Evolutionary conservation across 2,113 vertebrate genomes (phyloP).

Genomic region (Bettongia penicillata): DNA sequence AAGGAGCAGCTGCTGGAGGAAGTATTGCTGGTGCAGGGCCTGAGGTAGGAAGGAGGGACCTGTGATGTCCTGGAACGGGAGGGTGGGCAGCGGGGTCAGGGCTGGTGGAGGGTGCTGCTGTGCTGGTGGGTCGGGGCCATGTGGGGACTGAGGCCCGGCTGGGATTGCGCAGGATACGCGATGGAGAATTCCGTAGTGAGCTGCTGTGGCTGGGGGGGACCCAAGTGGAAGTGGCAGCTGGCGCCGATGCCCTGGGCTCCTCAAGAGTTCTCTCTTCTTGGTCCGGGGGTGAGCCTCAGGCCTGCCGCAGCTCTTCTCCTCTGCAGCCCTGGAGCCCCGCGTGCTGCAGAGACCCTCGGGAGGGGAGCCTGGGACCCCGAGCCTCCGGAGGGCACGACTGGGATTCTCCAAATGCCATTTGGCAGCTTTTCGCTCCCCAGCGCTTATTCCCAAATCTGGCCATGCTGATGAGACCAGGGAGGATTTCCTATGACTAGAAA

Average conservation of each 20-base stretch:
- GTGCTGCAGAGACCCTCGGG: too few relatives aligned
- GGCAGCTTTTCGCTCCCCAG: too few relatives aligned
- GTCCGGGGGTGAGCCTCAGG: too few relatives aligned
- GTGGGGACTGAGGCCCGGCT: slow-evolving; percentile 93
- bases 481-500: slow-evolving; percentile 70
- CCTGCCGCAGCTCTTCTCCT: too few relatives aligned
- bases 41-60: slow-evolving; percentile 99
- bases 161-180: slow-evolving; percentile 92
- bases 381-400: too few relatives aligned
- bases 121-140: slow-evolving; percentile 95
- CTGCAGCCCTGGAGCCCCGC: too few relatives aligned
- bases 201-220: slow-evolving; percentile 91
- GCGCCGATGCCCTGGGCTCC: too few relatives aligned
- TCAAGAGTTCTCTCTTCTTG: too few relatives aligned
- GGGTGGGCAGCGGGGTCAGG: slow-evolving; percentile 92
- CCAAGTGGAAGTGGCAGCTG: slow-evolving; percentile 98
- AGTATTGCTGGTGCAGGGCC: slow-evolving; percentile 99
- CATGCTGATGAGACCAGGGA: background rate
- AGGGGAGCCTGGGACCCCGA: too few relatives aligned
- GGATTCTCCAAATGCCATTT: slow-evolving; percentile 38
- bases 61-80: slow-evolving; percentile 96
- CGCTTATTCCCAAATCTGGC: slow-evolving; percentile 56
- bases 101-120: slow-evolving; percentile 90
- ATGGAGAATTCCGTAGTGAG: slow-evolving; percentile 91
- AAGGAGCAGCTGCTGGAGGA: slow-evolving; percentile 99